These are phyloP conservation scores for Motacilla tschutschensis DNA, from an alignment of 2,113 vertebrate genomes.

Conservation along the genomic window DNA sequence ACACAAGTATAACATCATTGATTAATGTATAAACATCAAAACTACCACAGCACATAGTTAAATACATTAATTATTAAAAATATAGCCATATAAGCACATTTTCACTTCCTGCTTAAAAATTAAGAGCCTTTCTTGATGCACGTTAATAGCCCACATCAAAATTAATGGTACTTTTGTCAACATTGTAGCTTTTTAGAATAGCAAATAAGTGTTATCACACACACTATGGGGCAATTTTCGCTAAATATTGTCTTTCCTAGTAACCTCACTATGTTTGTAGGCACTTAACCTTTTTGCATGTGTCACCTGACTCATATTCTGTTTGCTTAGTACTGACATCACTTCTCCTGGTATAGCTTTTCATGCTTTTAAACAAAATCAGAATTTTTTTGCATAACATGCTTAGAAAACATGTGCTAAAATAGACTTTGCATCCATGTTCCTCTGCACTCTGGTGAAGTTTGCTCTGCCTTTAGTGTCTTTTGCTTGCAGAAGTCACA, in stretches of 20 bases:
- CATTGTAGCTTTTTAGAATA: background rate
- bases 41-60: background rate
- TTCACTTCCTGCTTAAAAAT: slow-evolving; percentile 32
- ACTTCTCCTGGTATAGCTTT: background rate
- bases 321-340: background rate
- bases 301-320: background rate
- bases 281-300: background rate
- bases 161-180: slow-evolving; percentile 17
- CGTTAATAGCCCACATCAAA: slow-evolving; percentile 16
- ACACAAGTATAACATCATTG: background rate
- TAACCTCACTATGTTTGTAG: fast-evolving
- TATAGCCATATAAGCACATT: background rate
- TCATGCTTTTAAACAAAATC: background rate
- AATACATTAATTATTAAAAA: slow-evolving; percentile 47
- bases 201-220: background rate
- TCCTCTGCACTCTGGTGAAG: background rate
- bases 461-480: background rate
- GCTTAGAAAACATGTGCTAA: background rate
- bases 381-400: background rate
- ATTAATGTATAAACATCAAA: slow-evolving; percentile 36
- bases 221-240: background rate
- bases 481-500: background rate
- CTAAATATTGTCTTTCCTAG: slow-evolving; percentile 6
- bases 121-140: background rate
- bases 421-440: background rate